Base-by-base conservation (phyloP, 2,113 vertebrate species). In the Ailurus styani region DNA sequence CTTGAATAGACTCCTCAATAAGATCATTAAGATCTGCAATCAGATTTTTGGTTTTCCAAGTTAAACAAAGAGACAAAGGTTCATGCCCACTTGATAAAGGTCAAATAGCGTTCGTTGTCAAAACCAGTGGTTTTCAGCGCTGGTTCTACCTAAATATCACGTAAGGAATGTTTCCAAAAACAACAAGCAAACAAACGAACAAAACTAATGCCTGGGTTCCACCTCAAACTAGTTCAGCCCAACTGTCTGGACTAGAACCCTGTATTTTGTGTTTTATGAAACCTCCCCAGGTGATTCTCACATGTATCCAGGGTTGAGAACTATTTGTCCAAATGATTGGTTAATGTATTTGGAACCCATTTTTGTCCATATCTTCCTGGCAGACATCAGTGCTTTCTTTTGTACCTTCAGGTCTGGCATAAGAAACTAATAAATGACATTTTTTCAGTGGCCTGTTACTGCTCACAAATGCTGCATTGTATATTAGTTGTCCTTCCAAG, bases 41-140 rank as follows among this genome's bases (percentile, higher is more conserved):
- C 79, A 81, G 27, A 42, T 78, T 70, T 93, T 89, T 85, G 40
- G 55, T 87, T 96, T 96, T 91, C 50, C 60, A 96, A 45, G 27
- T 87, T 95, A 87, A 92, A 73, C 42, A 94, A 68, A 93, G 45
- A 85, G 52, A 89, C n/a, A 93, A 91, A 89, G 29, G 27, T 91
- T 95, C 42, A 42, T 75, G 17, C 15, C 42, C 25, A 87, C 47
- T 86, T 88, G 90, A 42, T 93, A 93, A 96, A 95, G n/a, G 84
- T 52, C 72, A 97, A 45, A 89, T 72, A 93, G 10, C 31, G 37
- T 85, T 60, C 34, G 34, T 50, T 85, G 84, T 90, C 55, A 27
- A 77, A 73, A 93, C 34, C 40, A 66, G 47, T 54, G 21, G 5
- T 83, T 96, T 91, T 93, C 47, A 57, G 54, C 27, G 78, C 47